Conservation (phyloP, 2,888 invertebrate genomes). For the Pammene fasciana region DNA sequence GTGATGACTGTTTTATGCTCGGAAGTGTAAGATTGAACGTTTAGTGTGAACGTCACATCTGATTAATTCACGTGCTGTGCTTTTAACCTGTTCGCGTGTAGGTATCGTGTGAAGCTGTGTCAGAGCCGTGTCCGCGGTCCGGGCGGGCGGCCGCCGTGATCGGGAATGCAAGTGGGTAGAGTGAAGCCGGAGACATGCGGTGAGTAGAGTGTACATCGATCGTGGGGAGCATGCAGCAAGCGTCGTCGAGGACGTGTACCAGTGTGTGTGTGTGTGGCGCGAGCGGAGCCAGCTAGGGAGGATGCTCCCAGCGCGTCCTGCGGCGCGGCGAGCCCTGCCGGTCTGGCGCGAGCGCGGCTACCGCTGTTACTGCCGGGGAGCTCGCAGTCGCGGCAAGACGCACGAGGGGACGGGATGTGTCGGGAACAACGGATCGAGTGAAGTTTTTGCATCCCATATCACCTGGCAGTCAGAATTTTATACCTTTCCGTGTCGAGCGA, state of each 20-base stretch:
- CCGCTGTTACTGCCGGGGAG: constrained; percentile 13
- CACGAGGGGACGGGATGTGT: constrained; percentile 69
- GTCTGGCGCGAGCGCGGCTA: constrained; percentile 44
- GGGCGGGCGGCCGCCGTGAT: constrained; percentile 75
- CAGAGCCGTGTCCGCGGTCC: constrained; percentile 62
- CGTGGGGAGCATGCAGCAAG: constrained; percentile 75
- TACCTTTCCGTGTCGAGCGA: constrained; percentile 83
- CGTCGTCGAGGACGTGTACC: constrained; percentile 59
- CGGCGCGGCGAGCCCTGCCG: constrained; percentile 50
- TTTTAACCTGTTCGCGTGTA: constrained; percentile 76
- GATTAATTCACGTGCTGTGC: constrained; percentile 72
- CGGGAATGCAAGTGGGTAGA: constrained; percentile 81
- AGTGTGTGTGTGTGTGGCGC: constrained; percentile 74
- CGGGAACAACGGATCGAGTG: constrained; percentile 73
- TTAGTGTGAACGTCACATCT: constrained; percentile 64
- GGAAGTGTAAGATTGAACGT: constrained; percentile 69
- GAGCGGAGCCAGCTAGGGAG: constrained; percentile 80
- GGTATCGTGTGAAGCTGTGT: constrained; percentile 80
- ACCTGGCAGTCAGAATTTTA: constrained; percentile 82
- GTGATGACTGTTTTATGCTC: constrained; percentile 76
- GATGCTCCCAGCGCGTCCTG: constrained; percentile 67
- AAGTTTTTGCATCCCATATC: constrained; percentile 82
- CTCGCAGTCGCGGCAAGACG: constrained; percentile 63
- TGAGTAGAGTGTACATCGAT: constrained; percentile 74
- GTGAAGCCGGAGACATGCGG: constrained; percentile 77